These are phyloP conservation scores for Centropus bengalensis DNA, from an alignment of 2,113 vertebrate genomes.

Conservation along the genomic window DNA sequence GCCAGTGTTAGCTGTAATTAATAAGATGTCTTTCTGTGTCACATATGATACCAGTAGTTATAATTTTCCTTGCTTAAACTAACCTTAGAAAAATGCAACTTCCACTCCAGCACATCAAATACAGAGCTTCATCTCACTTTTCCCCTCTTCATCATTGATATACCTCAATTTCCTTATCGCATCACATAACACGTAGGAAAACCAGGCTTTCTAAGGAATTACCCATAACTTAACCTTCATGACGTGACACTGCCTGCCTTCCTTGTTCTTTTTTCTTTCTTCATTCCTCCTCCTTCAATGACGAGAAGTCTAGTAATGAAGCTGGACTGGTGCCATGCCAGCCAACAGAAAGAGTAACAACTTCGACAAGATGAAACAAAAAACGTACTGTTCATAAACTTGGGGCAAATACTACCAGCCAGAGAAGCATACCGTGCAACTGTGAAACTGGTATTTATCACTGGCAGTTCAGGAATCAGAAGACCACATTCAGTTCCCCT, in stretches of 20 bases:
- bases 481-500: background rate
- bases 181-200: background rate
- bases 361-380: background rate
- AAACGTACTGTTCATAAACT: background rate
- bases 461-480: background rate
- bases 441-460: background rate
- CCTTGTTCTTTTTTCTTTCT: background rate
- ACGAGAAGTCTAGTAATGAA: background rate
- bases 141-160: background rate
- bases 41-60: background rate
- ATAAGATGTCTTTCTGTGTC: background rate
- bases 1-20: background rate
- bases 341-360: background rate
- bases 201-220: background rate
- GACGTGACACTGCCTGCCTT: background rate
- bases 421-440: background rate
- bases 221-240: background rate
- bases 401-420: background rate
- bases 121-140: background rate
- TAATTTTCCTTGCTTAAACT: background rate
- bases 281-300: background rate
- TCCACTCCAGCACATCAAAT: background rate
- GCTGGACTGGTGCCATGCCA: background rate
- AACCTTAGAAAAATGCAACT: background rate
- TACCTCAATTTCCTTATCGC: background rate